Conservation (phyloP, 2,113 vertebrate species). For the Leptobrachium ailaonicum region DNA sequence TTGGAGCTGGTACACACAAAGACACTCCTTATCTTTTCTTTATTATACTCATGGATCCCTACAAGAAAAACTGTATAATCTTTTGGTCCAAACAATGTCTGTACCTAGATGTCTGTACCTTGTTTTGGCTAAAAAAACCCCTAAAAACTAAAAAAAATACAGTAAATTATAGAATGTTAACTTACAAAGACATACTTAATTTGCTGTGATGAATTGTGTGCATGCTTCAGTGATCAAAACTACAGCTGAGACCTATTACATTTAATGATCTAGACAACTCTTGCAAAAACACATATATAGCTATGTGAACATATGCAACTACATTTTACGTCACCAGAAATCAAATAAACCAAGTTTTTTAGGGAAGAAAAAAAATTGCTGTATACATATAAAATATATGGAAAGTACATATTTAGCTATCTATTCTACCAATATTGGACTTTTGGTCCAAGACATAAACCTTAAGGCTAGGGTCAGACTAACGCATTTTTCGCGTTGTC, state of each 20-base stretch:
- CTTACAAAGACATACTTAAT: conserved; percentile 67
- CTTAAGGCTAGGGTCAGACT: too few species aligned
- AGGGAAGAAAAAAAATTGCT: not conserved
- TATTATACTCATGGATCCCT: conserved; percentile 55
- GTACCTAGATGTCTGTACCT: conserved; percentile 49
- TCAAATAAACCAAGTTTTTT: conserved; percentile 43
- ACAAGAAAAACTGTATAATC: conserved; percentile 52
- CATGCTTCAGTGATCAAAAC: conserved; percentile 70
- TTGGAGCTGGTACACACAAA: conserved; percentile 51
- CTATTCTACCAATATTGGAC: too few species aligned
- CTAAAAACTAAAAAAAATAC: conserved; percentile 43
- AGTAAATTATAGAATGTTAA: conserved; percentile 61
- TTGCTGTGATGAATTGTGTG: conserved; percentile 76
- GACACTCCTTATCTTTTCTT: conserved; percentile 53
- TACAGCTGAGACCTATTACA: conserved; percentile 77
- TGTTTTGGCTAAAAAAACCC: too few species aligned
- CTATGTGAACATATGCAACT: conserved; percentile 58
- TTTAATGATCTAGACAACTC: conserved; percentile 70
- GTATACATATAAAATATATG: not conserved
- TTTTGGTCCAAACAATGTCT: conserved; percentile 58
- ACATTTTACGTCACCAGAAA: conserved; percentile 46
- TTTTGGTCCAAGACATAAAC: too few species aligned
- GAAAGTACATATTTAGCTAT: too few species aligned
- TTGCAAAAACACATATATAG: conserved; percentile 66
- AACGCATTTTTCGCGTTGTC: too few species aligned